These are phyloP conservation scores for Haliclona indistincta DNA, from an alignment of 37 sponge, comb jelly and placozoan species.

Conservation along the genomic window DNA sequence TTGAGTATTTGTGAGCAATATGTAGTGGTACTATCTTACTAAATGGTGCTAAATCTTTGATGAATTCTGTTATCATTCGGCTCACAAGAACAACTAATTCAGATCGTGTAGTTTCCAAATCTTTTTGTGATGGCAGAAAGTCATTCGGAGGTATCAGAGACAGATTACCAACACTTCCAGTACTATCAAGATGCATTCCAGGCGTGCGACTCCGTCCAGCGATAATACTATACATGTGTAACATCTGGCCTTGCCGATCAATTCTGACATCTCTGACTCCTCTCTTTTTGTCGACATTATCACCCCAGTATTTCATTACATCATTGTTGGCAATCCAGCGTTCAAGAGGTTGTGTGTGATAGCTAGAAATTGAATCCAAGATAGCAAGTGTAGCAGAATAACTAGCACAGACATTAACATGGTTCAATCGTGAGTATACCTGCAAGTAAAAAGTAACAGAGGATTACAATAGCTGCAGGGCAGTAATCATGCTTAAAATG, in stretches of 20 bases:
- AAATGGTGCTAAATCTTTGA: background rate
- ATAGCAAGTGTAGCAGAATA: slow-evolving; percentile 10
- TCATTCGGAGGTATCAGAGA: background rate
- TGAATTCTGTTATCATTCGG: slow-evolving; percentile 13
- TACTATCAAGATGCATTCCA: background rate
- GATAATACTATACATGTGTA: slow-evolving; percentile 32
- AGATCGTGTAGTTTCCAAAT: background rate
- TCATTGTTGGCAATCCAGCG: slow-evolving; percentile 5
- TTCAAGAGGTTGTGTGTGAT: background rate
- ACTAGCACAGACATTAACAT: slow-evolving; percentile 4
- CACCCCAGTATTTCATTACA: slow-evolving; percentile 7
- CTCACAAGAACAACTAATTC: slow-evolving; percentile 2
- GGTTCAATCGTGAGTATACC: slow-evolving; percentile 18
- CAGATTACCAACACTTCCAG: background rate
- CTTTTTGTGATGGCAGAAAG: background rate
- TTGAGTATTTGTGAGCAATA: slow-evolving; percentile 16
- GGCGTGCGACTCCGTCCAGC: slow-evolving; percentile 16
- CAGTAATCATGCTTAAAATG: too few species aligned
- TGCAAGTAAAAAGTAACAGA: too few species aligned
- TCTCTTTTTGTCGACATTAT: slow-evolving; percentile 13
- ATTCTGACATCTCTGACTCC: slow-evolving; percentile 1
- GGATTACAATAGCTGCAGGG: too few species aligned
- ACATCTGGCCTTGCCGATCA: slow-evolving; percentile 15
- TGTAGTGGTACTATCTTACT: background rate
- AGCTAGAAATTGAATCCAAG: background rate